Evolutionary conservation across 1,140 invertebrate genomes (phyloP).

Genomic region (Pseudomyrmex cubaensis): DNA sequence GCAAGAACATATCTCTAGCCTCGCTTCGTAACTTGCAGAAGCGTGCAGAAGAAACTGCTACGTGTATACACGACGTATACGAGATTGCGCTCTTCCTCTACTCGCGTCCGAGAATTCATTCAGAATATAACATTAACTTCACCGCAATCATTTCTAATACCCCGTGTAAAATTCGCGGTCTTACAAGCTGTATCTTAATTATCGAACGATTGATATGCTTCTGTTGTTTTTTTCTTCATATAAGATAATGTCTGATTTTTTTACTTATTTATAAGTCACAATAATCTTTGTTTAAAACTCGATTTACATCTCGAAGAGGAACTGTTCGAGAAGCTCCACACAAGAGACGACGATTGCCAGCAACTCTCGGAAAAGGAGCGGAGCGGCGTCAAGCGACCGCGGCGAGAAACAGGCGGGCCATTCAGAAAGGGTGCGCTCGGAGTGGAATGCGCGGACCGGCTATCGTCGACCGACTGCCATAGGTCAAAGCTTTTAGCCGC

Average conservation of each 20-base stretch:
- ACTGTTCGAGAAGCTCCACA: not conserved
- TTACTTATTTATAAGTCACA: not conserved
- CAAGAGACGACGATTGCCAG: not conserved
- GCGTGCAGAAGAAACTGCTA: too few relatives aligned
- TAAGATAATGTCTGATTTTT: too few relatives aligned
- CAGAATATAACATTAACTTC: too few relatives aligned
- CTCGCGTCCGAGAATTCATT: not conserved
- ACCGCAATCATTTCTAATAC: too few relatives aligned
- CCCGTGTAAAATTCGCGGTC: too few relatives aligned
- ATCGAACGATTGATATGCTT: too few relatives aligned
- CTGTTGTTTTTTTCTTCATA: too few relatives aligned
- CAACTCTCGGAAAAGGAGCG: conserved; percentile 1
- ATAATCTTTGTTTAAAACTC: not conserved
- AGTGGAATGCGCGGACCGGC: conserved; percentile 78
- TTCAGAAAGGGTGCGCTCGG: conserved; percentile 77
- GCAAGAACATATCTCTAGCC: too few relatives aligned
- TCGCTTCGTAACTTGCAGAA: not conserved
- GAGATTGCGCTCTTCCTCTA: too few relatives aligned
- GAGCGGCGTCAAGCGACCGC: conserved; percentile 13
- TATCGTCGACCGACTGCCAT: conserved; percentile 82
- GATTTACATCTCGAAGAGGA: conserved; percentile 8
- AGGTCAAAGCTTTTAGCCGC: conserved; percentile 83
- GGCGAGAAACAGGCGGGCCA: conserved; percentile 79
- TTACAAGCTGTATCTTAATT: too few relatives aligned
- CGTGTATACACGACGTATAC: too few relatives aligned